These are phyloP conservation scores for Zoanthus solanderi DNA, from an alignment of 92 coral and sea anemone species.

Conservation along the genomic window DNA sequence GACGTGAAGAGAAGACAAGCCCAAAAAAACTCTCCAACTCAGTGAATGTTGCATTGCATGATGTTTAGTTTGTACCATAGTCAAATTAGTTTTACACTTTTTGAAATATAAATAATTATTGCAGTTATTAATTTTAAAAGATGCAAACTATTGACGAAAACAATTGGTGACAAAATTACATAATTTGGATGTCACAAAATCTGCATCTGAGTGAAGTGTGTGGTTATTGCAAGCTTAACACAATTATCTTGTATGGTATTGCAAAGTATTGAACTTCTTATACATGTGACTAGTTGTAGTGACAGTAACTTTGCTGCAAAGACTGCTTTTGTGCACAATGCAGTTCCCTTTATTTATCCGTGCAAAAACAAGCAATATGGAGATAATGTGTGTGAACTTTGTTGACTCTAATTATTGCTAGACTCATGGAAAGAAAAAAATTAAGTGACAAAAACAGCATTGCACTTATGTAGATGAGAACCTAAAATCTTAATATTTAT, in stretches of 20 bases:
- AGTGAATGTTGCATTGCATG: constrained; percentile 18
- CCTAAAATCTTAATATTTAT: too few relatives aligned
- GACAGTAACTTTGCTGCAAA: too few relatives aligned
- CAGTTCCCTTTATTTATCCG: too few relatives aligned
- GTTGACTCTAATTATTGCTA: too few relatives aligned
- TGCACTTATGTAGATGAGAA: too few relatives aligned
- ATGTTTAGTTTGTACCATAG: constrained; percentile 11
- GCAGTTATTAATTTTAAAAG: background rate
- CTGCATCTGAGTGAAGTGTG: background rate
- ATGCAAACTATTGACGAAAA: background rate
- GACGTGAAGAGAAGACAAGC: constrained; percentile 98
- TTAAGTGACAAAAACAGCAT: too few relatives aligned
- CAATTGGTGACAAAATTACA: background rate
- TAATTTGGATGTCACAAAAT: background rate
- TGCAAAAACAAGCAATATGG: too few relatives aligned
- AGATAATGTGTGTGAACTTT: too few relatives aligned
- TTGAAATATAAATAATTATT: background rate
- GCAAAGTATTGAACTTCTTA: too few relatives aligned
- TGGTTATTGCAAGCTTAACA: background rate
- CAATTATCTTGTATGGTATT: background rate
- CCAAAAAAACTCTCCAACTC: constrained; percentile 63
- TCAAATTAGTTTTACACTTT: constrained; percentile 14
- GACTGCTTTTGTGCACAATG: too few relatives aligned
- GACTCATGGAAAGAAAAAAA: too few relatives aligned
- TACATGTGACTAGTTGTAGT: too few relatives aligned